Evolutionary conservation across 2,797 vertebrate genomes (phyloP).

Genomic region (Hemitrygon akajei): DNA sequence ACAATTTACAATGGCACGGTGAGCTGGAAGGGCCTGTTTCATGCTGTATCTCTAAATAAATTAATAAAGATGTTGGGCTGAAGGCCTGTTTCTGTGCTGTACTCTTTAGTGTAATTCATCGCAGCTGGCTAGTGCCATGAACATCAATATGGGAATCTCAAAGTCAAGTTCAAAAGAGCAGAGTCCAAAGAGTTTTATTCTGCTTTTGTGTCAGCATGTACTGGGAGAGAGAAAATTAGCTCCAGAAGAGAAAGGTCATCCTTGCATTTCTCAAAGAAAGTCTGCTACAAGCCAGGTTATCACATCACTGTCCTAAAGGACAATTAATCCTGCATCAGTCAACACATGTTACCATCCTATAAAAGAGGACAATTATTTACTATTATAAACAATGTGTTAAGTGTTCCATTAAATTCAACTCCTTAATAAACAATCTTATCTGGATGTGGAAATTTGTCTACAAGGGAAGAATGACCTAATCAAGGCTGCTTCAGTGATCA

Average conservation of each 20-base stretch:
- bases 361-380: slow-evolving; percentile 23
- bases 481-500: slow-evolving; percentile 14
- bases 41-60: too few species aligned
- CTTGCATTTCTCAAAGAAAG: slow-evolving; percentile 2
- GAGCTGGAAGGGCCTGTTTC: too few species aligned
- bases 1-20: too few species aligned
- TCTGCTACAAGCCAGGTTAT: neutral
- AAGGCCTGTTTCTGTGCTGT: too few species aligned
- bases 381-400: slow-evolving; percentile 26
- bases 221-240: neutral
- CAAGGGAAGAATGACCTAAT: slow-evolving; percentile 19
- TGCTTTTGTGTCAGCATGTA: slow-evolving; percentile 10
- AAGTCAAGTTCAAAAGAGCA: neutral
- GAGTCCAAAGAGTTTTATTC: slow-evolving; percentile 2
- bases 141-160: neutral
- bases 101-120: neutral
- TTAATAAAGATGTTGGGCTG: too few species aligned
- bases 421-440: slow-evolving; percentile 9
- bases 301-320: neutral
- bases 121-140: neutral
- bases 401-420: slow-evolving; percentile 27
- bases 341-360: slow-evolving; percentile 26
- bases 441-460: slow-evolving; percentile 6
- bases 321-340: slow-evolving; percentile 7
- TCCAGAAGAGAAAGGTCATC: slow-evolving; percentile 19